phyloP scores from a whole-genome alignment of 2,888 invertebrate species.

The Aethes cnicana region DNA sequence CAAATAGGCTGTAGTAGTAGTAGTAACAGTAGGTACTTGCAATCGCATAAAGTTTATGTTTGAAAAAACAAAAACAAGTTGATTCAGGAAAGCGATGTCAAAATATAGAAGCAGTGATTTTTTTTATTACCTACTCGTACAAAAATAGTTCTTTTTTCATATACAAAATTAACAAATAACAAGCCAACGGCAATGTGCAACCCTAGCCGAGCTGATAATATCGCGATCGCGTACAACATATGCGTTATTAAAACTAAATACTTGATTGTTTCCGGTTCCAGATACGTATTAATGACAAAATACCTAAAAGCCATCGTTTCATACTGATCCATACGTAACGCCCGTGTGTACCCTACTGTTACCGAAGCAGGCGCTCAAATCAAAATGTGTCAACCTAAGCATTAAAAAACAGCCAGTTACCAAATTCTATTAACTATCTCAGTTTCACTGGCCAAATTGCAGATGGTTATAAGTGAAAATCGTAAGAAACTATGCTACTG shows the following conservation, averaged over 20 bases:
- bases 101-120: too few relatives aligned
- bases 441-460: constrained; percentile 46
- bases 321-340: not conserved
- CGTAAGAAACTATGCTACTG: constrained; percentile 60
- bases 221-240: constrained; percentile 4
- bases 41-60: too few relatives aligned
- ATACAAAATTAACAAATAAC: too few relatives aligned
- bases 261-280: constrained; percentile 21
- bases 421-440: constrained; percentile 25
- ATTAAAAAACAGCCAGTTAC: constrained; percentile 17
- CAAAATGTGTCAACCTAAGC: constrained; percentile 24
- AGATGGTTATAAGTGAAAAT: constrained; percentile 71
- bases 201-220: not conserved
- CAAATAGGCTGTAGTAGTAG: too few relatives aligned
- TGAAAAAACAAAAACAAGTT: too few relatives aligned
- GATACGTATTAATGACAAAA: constrained; percentile 12
- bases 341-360: constrained; percentile 12
- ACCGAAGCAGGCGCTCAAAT: not conserved
- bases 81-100: too few relatives aligned
- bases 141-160: too few relatives aligned
- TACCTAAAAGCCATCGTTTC: not conserved
- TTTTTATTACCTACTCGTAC: too few relatives aligned
- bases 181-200: not conserved
- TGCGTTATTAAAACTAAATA: constrained; percentile 18
- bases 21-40: too few relatives aligned